Conservation (phyloP, 1,140 invertebrate species). For the Littorina saxatilis region DNA sequence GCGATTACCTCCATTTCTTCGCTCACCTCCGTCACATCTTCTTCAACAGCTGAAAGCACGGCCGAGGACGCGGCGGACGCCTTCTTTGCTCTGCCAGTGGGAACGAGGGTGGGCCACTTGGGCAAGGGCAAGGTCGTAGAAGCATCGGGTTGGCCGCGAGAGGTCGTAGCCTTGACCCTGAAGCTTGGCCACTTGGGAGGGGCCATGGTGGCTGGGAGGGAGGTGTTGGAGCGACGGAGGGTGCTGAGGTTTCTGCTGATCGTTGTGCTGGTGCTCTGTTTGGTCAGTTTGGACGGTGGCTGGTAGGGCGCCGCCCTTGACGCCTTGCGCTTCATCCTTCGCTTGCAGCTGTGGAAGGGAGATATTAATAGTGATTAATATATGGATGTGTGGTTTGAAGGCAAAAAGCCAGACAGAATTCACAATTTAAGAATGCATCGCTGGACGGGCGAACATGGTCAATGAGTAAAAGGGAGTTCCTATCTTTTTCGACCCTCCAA, state of each 20-base stretch:
- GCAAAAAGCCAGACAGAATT: too few species aligned
- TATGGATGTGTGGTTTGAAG: too few species aligned
- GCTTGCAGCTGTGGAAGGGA: too few species aligned
- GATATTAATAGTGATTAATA: too few species aligned
- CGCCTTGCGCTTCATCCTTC: constrained; percentile 40
- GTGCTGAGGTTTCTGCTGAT: constrained; percentile 28
- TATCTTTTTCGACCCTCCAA: too few species aligned
- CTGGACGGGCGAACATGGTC: too few species aligned
- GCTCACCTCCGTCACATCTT: constrained; percentile 4
- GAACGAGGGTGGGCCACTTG: constrained; percentile 12
- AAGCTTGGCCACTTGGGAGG: constrained; percentile 28
- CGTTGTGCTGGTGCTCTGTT: constrained; percentile 21
- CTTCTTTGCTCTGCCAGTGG: neutral
- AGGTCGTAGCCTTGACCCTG: neutral
- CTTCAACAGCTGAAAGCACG: neutral
- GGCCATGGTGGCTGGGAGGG: neutral
- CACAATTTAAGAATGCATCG: too few species aligned
- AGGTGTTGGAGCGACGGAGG: constrained; percentile 1
- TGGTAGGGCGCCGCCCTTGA: constrained; percentile 30
- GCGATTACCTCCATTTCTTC: neutral
- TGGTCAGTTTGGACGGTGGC: constrained; percentile 33
- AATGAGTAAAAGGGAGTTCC: too few species aligned
- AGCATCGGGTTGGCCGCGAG: neutral
- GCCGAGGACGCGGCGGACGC: neutral
- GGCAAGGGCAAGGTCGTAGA: neutral